Percentiles rank a stretch among this genome's conserved stretches.
Evolutionary conservation across 2,888 invertebrate genomes (phyloP).

Genomic region (Caenorhabditis sp.): DNA sequence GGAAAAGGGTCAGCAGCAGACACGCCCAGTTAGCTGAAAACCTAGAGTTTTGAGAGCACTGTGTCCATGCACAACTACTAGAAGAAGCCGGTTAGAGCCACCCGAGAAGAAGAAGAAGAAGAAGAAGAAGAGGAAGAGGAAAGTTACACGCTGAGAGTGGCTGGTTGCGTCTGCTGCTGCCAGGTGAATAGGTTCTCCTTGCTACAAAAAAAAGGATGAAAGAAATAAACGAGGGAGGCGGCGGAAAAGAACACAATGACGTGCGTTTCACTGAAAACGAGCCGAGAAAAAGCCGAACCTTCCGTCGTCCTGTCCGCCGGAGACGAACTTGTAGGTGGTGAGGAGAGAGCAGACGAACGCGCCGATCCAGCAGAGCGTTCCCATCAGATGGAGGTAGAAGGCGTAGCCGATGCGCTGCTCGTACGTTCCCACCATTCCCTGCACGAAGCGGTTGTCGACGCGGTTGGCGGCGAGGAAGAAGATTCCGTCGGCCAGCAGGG

Average conservation of each 20-base stretch:
- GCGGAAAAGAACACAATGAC: neutral
- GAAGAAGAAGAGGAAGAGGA: conserved; percentile 32
- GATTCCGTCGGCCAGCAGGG: conserved; percentile 75
- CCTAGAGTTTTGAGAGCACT: conserved; percentile 40
- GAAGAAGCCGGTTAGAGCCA: conserved; percentile 17
- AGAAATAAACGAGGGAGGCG: neutral
- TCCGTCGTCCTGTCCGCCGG: conserved; percentile 58
- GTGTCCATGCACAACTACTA: conserved; percentile 31
- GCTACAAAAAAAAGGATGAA: conserved; percentile 57
- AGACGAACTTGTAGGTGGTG: conserved; percentile 75
- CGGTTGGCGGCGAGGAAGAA: conserved; percentile 78
- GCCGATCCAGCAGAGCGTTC: conserved; percentile 74
- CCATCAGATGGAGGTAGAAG: conserved; percentile 77
- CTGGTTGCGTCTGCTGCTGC: conserved; percentile 64
- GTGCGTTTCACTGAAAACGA: too few relatives aligned
- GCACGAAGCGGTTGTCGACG: conserved; percentile 77
- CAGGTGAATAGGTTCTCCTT: conserved; percentile 69
- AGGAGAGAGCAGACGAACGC: conserved; percentile 74
- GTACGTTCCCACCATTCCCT: conserved; percentile 78
- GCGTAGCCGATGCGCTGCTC: conserved; percentile 78
- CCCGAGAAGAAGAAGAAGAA: conserved; percentile 8
- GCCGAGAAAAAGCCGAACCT: conserved; percentile 51
- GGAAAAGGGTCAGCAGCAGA: conserved; percentile 24
- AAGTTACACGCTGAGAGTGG: conserved; percentile 67
- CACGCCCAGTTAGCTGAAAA: conserved; percentile 23